A percentile compares a stretch with the other conserved stretches of the same genome.
phyloP scores from a whole-genome alignment of 2,797 vertebrate species.

The Mus spretus region DNA sequence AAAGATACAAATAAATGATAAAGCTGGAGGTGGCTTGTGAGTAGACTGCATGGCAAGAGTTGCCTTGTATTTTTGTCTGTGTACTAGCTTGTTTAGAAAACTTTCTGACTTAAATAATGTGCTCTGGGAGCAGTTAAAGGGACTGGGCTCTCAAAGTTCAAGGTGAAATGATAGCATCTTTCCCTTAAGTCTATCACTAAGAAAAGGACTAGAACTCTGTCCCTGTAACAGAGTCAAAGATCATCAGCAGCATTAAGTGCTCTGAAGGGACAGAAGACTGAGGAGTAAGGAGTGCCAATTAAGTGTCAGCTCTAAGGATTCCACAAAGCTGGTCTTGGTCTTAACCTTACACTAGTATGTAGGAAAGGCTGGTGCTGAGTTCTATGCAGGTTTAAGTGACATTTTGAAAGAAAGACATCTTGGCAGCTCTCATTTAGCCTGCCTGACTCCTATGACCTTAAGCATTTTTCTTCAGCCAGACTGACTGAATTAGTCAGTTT shows the following conservation, averaged over 20 bases:
- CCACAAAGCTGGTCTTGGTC: background rate
- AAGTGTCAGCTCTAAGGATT: background rate
- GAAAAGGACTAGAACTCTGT: background rate
- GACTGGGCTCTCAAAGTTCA: background rate
- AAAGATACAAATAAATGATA: background rate
- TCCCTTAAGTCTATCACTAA: background rate
- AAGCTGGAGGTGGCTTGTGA: background rate
- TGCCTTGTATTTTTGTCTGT: background rate
- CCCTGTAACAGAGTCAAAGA: background rate
- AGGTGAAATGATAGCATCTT: background rate
- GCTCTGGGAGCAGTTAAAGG: slow-evolving; percentile 9
- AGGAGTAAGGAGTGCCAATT: background rate
- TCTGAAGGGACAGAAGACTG: background rate
- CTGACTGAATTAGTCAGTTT: background rate
- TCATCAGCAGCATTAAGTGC: background rate
- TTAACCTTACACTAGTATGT: background rate
- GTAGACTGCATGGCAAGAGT: background rate
- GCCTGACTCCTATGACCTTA: background rate
- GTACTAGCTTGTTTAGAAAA: background rate
- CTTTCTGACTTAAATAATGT: background rate
- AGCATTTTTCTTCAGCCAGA: background rate
- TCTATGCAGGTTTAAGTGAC: background rate
- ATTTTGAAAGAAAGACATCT: background rate
- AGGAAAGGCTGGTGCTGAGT: background rate
- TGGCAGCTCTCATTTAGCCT: background rate